Evolutionary conservation across 2,113 vertebrate genomes (phyloP), one percentile per base, ranked within the genome.

Genomic region (Gallinago media): DNA sequence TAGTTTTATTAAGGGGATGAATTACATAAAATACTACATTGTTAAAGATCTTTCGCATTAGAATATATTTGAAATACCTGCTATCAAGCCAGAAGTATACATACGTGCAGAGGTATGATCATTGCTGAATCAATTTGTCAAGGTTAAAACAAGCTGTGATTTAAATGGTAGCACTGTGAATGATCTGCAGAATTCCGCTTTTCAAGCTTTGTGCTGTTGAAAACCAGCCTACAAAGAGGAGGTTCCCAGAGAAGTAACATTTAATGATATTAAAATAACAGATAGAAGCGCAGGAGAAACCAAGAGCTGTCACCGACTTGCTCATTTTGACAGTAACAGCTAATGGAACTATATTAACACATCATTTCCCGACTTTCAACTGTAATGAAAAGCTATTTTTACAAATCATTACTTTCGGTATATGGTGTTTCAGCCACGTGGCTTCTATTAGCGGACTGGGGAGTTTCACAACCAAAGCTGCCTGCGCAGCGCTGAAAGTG

Each of bases 291-390:
- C 56, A 52, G 52, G 44, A 96, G 76, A 92, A 92, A 94, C 75
- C 68, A 78, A 80, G 83, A 84, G 72, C 88, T 91, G 80, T 91
- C 92, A 97, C 61, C 0, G 3, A 70, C 83, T 74, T 75, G 80
- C 46, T 94, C 76, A 52, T 85, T 94, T 92, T 94, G 86, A 91
- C 86, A 96, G 88, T 65, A 96, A 94, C 56, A 91, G 94, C 73
- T 96, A 96, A 96, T 96, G 86, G 96, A 89, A 94, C 58, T 72
- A 40, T 91, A 92, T 92, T 91, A 95, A 93, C 88, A 94, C 92
- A 86, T 89, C 21, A 92, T 96, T 96, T 96, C 75, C 92, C 54
- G 65, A 87, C 88, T 86, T 95, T 52, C 75, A 94, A 38, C 61
- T 75, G 52, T 77, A 96, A 93, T 78, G 88, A 96, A 88, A 96